These are phyloP conservation scores for Eueremaeus valkanovi DNA, from an alignment of 2,888 invertebrate species.

Conservation along the genomic window DNA sequence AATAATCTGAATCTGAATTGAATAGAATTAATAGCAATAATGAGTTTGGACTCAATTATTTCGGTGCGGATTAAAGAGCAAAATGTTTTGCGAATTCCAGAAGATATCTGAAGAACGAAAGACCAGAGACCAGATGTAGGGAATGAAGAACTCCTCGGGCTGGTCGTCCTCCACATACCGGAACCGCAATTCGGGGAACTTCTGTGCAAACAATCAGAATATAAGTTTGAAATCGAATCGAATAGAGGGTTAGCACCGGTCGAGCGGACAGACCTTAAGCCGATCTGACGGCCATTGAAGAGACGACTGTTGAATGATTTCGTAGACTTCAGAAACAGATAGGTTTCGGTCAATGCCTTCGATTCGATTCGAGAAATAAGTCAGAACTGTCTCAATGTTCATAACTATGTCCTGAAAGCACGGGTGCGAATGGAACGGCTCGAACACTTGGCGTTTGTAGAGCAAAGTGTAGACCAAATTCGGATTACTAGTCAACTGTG, in stretches of 20 bases:
- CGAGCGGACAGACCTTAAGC: conserved; percentile 67
- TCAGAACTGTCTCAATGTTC: conserved; percentile 81
- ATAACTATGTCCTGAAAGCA: conserved; percentile 89
- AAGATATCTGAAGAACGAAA: conserved; percentile 58
- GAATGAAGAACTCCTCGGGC: conserved; percentile 93
- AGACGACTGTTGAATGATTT: conserved; percentile 83
- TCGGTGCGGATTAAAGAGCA: conserved; percentile 50
- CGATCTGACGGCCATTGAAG: conserved; percentile 91
- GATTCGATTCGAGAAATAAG: conserved; percentile 65
- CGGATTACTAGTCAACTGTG: conserved; percentile 79
- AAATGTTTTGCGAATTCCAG: conserved; percentile 55
- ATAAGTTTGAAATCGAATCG: conserved; percentile 42
- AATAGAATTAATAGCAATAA: too few relatives aligned
- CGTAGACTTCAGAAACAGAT: conserved; percentile 79
- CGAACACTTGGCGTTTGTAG: conserved; percentile 86
- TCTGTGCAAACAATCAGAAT: conserved; percentile 64
- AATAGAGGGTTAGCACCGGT: not conserved
- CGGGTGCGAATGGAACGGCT: conserved; percentile 76
- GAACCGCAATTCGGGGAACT: conserved; percentile 97
- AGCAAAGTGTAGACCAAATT: conserved; percentile 92
- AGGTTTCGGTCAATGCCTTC: conserved; percentile 61
- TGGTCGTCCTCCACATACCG: conserved; percentile 98
- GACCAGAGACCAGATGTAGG: conserved; percentile 95
- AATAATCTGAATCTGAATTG: too few relatives aligned
- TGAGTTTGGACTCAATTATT: conserved; percentile 42